Percentiles rank a stretch among this genome's conserved stretches.
Conservation (phyloP, 2,797 vertebrate genomes). For the Sparidentex hasta region DNA sequence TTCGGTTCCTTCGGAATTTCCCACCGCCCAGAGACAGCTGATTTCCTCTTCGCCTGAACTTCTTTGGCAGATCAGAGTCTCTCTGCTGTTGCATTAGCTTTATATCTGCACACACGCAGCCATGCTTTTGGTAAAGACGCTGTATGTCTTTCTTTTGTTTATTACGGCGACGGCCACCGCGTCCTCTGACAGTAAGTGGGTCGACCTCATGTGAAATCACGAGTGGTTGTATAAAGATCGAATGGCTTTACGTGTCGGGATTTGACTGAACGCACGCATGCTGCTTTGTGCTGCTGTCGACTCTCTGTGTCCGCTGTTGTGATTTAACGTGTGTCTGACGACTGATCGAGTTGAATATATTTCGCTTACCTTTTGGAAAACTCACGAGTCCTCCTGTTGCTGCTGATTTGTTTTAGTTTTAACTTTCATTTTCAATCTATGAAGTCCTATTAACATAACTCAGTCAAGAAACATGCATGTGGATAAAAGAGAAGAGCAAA, state of each 20-base stretch:
- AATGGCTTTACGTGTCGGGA: not conserved
- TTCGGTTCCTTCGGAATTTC: slow-evolving; percentile 29
- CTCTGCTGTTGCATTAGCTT: not conserved
- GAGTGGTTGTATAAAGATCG: not conserved
- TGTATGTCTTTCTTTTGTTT: slow-evolving; percentile 35
- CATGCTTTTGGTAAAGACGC: slow-evolving; percentile 34
- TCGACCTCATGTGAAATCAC: not conserved
- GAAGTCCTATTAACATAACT: not conserved
- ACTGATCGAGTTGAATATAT: not conserved
- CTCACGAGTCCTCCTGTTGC: not conserved
- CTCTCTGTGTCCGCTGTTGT: not conserved
- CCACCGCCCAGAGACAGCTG: not conserved
- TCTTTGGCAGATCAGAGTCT: not conserved
- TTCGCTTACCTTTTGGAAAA: not conserved
- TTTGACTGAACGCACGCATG: not conserved
- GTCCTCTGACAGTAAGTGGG: slow-evolving; percentile 72
- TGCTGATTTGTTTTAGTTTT: not conserved
- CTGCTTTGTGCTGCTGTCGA: not conserved
- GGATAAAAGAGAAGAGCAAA: no score
- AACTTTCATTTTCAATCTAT: slow-evolving; percentile 27
- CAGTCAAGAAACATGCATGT: not conserved
- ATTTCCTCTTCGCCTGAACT: not conserved
- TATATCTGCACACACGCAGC: not conserved
- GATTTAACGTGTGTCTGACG: not conserved
- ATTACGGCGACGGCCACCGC: slow-evolving; percentile 11